Evolutionary conservation across 2,888 invertebrate species (phyloP), one percentile per base, ranked within the genome.

Genomic region (Ophioninae sp.): DNA sequence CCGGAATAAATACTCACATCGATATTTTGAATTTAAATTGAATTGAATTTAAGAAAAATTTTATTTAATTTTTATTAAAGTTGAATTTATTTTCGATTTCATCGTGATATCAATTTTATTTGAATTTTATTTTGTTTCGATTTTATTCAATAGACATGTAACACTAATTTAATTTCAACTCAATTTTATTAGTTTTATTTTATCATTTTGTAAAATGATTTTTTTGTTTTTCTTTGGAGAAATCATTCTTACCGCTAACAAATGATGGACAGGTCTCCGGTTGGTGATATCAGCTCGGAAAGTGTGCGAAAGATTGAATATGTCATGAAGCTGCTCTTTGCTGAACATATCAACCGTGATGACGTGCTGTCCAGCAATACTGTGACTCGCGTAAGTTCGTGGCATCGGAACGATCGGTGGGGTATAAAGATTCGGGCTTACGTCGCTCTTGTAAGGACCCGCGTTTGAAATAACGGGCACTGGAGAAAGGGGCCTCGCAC

Each of bases 221-320:
- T 30, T 64, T 64, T 17, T 17, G 21, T 30, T 30, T 37, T 2
- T 30, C 37, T 37, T 30, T 50, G 50, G 10, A 20, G 7, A 75
- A 59, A 23, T 41, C 61, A 64, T 70, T 75, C 72, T 84, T 90
- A 95, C 95, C 92, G 96, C 96, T 57, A 99, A 93, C 85, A 99
- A 95, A 90, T 98, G 97, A 91, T 98, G 97, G 70, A 99, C 93
- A 0, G 95, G 95, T 59, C 97, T 94, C 84, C 98, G 98, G 92
- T 98, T 98, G 17, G 95, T 95, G 0, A 99, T 97, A 85, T 96
- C 96, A 23, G 95, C 95, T 87, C 97, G 96, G 93, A 97, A 96
- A 72, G 96, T 95, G 92, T 98, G 98, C 0, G 99, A 99, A 86
- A 99, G 94, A 93, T 99, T 97, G 93, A 99, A 99, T 85, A 99